Percentiles rank a stretch among this genome's conserved stretches.
phyloP scores from a whole-genome alignment of 2,888 invertebrate genomes.

The Mythimna loreyi region DNA sequence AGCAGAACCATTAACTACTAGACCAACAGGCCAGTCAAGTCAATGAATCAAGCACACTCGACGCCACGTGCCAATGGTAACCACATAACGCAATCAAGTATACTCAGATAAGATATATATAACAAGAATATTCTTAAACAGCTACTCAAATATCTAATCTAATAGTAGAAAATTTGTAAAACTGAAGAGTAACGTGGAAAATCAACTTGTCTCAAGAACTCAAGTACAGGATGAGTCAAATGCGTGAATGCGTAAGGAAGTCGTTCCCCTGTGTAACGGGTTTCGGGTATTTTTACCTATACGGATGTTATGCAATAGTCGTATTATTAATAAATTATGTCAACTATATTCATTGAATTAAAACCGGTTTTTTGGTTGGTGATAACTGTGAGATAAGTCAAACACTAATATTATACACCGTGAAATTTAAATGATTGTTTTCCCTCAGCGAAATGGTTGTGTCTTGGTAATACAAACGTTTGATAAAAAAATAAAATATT shows the following conservation, averaged over 20 bases:
- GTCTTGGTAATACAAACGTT: too few relatives aligned
- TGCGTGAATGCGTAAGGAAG: conserved; percentile 3
- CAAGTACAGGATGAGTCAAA: conserved; percentile 23
- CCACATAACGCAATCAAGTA: conserved; percentile 21
- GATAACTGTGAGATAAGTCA: not conserved
- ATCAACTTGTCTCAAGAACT: not conserved
- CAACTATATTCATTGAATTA: conserved; percentile 3
- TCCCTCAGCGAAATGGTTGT: too few relatives aligned
- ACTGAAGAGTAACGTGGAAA: conserved; percentile 3
- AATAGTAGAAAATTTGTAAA: conserved; percentile 25
- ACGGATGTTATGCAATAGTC: not conserved
- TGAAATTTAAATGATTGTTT: too few relatives aligned
- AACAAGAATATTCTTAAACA: conserved; percentile 19
- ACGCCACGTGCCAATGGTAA: conserved; percentile 20
- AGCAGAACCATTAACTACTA: too few relatives aligned
- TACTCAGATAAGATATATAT: conserved; percentile 26
- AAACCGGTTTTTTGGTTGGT: not conserved
- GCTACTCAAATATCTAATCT: conserved; percentile 10
- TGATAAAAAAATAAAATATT: too few relatives aligned
- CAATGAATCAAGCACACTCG: conserved; percentile 8
- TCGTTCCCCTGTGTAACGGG: conserved; percentile 12
- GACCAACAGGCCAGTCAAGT: too few relatives aligned
- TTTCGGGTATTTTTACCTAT: conserved; percentile 47
- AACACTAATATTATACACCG: too few relatives aligned
- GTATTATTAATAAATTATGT: conserved; percentile 2